Conservation (phyloP, 2,113 vertebrate species). For the Drymodes brunneopygia region DNA sequence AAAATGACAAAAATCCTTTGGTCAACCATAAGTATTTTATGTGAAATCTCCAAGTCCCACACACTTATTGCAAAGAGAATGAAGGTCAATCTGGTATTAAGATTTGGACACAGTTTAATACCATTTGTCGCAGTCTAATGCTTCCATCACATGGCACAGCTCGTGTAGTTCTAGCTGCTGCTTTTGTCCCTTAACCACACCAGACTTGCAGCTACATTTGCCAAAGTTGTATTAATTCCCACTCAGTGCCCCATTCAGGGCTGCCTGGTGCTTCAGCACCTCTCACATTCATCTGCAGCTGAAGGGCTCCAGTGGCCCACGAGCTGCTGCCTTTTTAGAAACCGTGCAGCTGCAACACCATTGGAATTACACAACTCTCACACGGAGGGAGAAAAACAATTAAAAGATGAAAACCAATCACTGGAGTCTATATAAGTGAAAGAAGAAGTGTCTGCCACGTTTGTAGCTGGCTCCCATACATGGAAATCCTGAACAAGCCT, state of each 20-base stretch:
- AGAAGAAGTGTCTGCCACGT: background rate
- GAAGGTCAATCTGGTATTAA: constrained; percentile 66
- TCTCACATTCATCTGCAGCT: background rate
- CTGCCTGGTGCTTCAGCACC: constrained; percentile 7
- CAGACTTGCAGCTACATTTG: constrained; percentile 17
- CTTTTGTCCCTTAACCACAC: constrained; percentile 38
- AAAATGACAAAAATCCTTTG: constrained; percentile 27
- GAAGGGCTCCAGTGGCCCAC: constrained; percentile 3
- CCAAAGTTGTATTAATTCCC: constrained; percentile 53
- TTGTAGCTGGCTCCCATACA: background rate
- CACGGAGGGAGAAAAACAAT: background rate
- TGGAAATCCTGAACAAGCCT: background rate
- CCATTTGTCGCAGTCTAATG: constrained; percentile 57
- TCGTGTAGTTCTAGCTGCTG: constrained; percentile 29
- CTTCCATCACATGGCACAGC: constrained; percentile 47
- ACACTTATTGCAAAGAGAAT: constrained; percentile 53
- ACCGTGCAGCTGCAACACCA: background rate
- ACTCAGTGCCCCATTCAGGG: background rate
- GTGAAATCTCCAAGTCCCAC: constrained; percentile 46
- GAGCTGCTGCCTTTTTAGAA: constrained; percentile 20
- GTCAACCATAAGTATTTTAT: constrained; percentile 19
- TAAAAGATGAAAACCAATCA: background rate
- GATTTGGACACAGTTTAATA: constrained; percentile 55
- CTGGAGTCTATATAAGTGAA: background rate
- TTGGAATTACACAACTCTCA: background rate